Evolutionary conservation across 2,113 vertebrate genomes (phyloP).

Genomic region (Urocolius indicus): DNA sequence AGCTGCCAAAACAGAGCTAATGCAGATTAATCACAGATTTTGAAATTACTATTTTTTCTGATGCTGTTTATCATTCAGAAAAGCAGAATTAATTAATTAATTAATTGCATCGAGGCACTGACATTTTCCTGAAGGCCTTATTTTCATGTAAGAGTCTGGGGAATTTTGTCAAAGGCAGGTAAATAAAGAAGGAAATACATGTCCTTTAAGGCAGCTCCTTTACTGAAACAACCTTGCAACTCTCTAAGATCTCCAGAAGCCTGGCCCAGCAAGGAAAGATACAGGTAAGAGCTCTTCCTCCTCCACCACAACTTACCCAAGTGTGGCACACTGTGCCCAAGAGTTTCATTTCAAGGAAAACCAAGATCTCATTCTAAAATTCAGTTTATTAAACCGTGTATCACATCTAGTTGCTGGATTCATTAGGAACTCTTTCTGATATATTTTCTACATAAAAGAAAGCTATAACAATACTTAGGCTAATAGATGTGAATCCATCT

Average conservation of each 20-base stretch:
- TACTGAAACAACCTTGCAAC: background rate
- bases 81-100: background rate
- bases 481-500: background rate
- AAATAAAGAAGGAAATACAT: background rate
- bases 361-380: background rate
- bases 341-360: background rate
- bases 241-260: background rate
- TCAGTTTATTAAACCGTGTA: background rate
- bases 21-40: background rate
- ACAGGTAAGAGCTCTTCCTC: background rate
- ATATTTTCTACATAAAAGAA: background rate
- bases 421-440: background rate
- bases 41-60: background rate
- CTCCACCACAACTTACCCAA: background rate
- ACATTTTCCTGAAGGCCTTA: background rate
- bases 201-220: background rate
- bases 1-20: background rate
- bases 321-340: accelerated
- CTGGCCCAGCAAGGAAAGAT: background rate
- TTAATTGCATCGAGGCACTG: background rate
- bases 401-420: background rate
- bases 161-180: background rate
- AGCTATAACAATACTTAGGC: background rate
- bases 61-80: background rate
- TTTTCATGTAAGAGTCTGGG: background rate